Evolutionary conservation across 2,797 vertebrate species (phyloP), one percentile per base, ranked within the genome.

Genomic region (Trichosurus vulpecula): DNA sequence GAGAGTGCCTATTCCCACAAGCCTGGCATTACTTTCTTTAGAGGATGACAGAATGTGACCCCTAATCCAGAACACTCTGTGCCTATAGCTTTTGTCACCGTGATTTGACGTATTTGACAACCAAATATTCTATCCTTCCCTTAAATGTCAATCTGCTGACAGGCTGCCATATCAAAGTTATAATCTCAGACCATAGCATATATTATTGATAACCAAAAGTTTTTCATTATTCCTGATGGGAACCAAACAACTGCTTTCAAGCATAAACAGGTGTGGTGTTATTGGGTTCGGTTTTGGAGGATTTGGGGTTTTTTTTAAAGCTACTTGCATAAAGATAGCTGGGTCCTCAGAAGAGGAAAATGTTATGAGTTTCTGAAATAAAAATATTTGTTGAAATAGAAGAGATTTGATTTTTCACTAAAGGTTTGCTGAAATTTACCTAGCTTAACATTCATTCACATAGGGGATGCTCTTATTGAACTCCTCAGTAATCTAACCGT

Each of bases 401-500:
- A 89, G 90, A 95, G 90, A 29, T 47, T 57, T 87, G n/a, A 53
- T 94, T 92, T 87, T 52, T 93, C 74, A 51, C 61, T 74, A 30
- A 54, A 95, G 14, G 90, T 54, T 2, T 90, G 30, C 51, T 55
- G 47, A 92, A 66, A 52, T 97, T 54, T 93, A 90, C 95, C 52
- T 91, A 56, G 35, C 92, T 96, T 66, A 90, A 52, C 53, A 41
- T 98, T 95, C 96, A 95, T 56, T 97, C 97, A 91, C 96, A 30
- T 94, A 97, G 93, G 97, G 1, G 96, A 0, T 97, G 8, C 94
- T 97, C 93, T 97, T 93, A 1, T 53, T 87, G 96, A 93, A 94
- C 96, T 96, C 96, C 95, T 97, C 94, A 94, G 97, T 98, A 96
- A 98, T 97, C 97, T 98, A 98, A 98, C 94, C 98, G 16, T 98